phyloP scores from a whole-genome alignment of 1,140 invertebrate genomes.

The Globodera rostochiensis region DNA sequence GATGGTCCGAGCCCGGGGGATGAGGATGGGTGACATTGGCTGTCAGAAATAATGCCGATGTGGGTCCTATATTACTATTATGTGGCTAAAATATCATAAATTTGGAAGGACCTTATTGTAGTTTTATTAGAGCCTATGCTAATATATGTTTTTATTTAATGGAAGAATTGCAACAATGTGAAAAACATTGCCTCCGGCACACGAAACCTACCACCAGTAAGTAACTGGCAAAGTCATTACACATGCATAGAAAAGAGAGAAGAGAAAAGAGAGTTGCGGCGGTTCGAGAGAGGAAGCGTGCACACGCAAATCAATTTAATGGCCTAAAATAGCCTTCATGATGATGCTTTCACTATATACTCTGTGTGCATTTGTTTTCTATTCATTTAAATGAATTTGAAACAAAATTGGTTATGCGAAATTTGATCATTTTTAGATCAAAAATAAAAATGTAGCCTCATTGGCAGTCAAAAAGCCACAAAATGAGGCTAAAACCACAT shows the following conservation, averaged over 20 bases:
- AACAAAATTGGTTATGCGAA: neutral
- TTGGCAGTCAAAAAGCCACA: too few species aligned
- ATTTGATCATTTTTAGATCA: neutral
- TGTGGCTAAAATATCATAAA: neutral
- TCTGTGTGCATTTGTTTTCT: neutral
- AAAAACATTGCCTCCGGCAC: neutral
- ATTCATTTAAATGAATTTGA: neutral
- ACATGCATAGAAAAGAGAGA: neutral
- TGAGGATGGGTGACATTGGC: neutral
- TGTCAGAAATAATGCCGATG: neutral
- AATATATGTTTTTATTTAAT: too few species aligned
- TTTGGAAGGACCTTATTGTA: neutral
- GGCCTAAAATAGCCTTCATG: neutral
- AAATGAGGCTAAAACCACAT: too few species aligned
- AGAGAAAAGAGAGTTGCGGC: neutral
- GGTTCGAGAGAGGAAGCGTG: neutral
- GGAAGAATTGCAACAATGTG: neutral
- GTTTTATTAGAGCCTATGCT: neutral
- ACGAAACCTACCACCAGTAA: neutral
- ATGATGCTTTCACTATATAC: neutral
- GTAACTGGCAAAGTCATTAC: neutral
- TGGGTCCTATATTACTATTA: neutral
- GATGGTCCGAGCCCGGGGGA: neutral
- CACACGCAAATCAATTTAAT: neutral
- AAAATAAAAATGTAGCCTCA: neutral